Evolutionary conservation across 1,140 invertebrate genomes (phyloP), one percentile per base, ranked within the genome.

Genomic region (Andricus grossulariae): DNA sequence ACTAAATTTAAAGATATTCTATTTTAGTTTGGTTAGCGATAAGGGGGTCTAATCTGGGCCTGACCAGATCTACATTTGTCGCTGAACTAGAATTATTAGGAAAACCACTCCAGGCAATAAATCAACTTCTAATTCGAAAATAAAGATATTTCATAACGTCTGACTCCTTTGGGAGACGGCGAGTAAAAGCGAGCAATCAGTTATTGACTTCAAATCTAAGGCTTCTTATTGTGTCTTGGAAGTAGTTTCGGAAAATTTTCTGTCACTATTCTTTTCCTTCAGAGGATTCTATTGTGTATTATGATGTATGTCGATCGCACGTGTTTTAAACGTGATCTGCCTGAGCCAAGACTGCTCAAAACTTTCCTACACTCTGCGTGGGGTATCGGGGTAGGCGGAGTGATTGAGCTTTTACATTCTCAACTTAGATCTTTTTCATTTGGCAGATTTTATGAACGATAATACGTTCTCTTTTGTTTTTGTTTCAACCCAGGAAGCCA

Each of bases 281-380:
- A 15, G 7, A 12, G 10, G 5, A 8, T 66, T 66, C 39, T 6
- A 18, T 66, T 66, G 60, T 66, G 25, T 4, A 16, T 18, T 18
- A 11, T 45, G n/a, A 16, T 19, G 10, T 21, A 66, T 45, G 60
- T 66, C 6, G 15, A 6, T 39, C 7, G 32, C 60, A 66, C 60
- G 60, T 66, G 60, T 66, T 66, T 66, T 66, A 13, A 66, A 39
- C 60, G 60, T 66, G 60, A 66, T 66, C n/a, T 66, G 25, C 60
- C 16, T 39, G 25, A 66, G 60, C 60, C 60, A 66, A 66, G 60
- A 66, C 60, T 66, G 15, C 32, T 45, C 15, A n/a, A 66, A 66
- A 66, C 13, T 66, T 66, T 66, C 60, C 60, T 66, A 66, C 45
- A 66, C 32, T 4, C 15, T 32, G 6, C 6, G 25, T 0, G 25